phyloP scores from a whole-genome alignment of 2,888 invertebrate species.

The Sericinus montela region DNA sequence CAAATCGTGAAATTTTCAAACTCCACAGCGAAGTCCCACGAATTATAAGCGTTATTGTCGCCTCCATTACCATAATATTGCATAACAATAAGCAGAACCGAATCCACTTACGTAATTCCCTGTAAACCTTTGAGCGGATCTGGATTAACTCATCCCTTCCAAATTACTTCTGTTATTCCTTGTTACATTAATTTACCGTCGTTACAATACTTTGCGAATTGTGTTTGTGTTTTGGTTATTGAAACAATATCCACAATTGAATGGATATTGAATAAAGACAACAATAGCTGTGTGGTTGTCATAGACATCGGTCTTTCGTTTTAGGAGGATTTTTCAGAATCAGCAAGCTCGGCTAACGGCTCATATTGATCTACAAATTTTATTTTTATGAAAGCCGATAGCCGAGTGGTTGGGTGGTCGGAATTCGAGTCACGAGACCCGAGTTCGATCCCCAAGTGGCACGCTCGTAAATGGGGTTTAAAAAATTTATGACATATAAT shows the following conservation, averaged over 20 bases:
- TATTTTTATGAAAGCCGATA: no score
- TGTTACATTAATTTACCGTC: neutral
- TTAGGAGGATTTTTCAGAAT: no score
- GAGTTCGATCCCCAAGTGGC: no score
- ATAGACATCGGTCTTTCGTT: no score
- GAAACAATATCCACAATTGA: neutral
- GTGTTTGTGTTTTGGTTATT: neutral
- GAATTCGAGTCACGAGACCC: no score
- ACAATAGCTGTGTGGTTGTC: no score
- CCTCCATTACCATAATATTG: slow-evolving; percentile 8
- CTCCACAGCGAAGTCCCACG: neutral
- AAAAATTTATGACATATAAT: no score
- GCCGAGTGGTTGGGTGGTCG: no score
- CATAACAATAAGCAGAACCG: slow-evolving; percentile 10
- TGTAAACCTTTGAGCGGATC: slow-evolving; percentile 5
- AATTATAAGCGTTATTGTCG: slow-evolving; percentile 6
- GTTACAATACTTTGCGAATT: neutral
- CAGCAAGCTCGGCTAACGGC: no score
- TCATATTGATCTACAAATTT: no score
- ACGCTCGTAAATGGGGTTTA: no score
- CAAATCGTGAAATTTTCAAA: neutral
- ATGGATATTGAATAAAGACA: neutral
- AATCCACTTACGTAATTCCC: slow-evolving; percentile 5
- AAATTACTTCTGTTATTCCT: slow-evolving; percentile 1
- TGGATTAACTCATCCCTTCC: slow-evolving; percentile 10